Percentiles rank a stretch among this genome's conserved stretches.
phyloP scores from a whole-genome alignment of 2,888 invertebrate genomes.

The Trissolcus japonicus region DNA sequence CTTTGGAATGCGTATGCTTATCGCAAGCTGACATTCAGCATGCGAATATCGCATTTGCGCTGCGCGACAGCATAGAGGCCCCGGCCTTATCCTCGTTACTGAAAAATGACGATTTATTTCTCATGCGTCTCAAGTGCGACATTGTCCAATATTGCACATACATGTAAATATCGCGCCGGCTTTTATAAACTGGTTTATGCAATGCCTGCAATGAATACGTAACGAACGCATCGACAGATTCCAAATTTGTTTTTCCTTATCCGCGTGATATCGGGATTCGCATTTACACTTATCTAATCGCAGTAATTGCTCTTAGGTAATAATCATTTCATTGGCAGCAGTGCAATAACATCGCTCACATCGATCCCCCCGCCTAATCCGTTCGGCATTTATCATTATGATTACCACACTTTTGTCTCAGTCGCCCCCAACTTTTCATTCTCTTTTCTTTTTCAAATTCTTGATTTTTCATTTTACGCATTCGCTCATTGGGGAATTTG shows the following conservation, averaged over 20 bases:
- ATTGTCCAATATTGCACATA: slow-evolving; percentile 41
- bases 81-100: slow-evolving; percentile 55
- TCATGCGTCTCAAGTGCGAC: slow-evolving; percentile 37
- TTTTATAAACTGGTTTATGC: slow-evolving; percentile 48
- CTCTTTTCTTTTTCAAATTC: neutral
- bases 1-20: slow-evolving; percentile 52
- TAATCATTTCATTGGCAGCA: slow-evolving; percentile 40
- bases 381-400: no score
- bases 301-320: slow-evolving; percentile 38
- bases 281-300: slow-evolving; percentile 39
- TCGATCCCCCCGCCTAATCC: slow-evolving; percentile 8
- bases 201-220: slow-evolving; percentile 33
- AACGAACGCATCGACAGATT: slow-evolving; percentile 18
- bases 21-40: slow-evolving; percentile 43
- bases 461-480: neutral
- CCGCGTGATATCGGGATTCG: slow-evolving; percentile 18
- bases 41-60: slow-evolving; percentile 41
- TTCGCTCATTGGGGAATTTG: neutral
- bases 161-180: slow-evolving; percentile 9
- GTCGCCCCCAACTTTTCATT: no score
- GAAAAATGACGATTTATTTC: slow-evolving; percentile 48
- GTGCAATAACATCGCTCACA: slow-evolving; percentile 39
- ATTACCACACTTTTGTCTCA: neutral
- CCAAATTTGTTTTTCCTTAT: slow-evolving; percentile 43
- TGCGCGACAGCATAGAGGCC: slow-evolving; percentile 42